Evolutionary conservation across 2,797 vertebrate species (phyloP).

Genomic region (Acanthurus lineatus): DNA sequence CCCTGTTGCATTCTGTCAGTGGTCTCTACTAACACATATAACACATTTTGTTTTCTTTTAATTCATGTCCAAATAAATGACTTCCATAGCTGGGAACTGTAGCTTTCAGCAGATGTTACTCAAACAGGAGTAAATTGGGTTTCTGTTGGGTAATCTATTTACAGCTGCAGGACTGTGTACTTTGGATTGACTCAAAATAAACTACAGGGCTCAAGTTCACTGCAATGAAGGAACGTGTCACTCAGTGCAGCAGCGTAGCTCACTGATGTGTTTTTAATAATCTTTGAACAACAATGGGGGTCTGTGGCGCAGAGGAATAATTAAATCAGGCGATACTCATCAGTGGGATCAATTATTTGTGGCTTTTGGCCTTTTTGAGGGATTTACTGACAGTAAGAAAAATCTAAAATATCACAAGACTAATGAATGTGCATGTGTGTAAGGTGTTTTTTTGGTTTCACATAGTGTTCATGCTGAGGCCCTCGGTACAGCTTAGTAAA

Average conservation of each 20-base stretch:
- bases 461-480: neutral
- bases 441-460: neutral
- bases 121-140: neutral
- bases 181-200: neutral
- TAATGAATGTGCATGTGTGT: neutral
- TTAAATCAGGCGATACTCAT: neutral
- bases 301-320: neutral
- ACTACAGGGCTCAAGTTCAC: neutral
- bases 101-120: conserved; percentile 1
- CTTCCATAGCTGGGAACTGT: neutral
- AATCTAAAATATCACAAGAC: neutral
- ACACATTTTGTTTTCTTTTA: neutral
- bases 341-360: neutral
- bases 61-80: neutral
- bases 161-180: neutral
- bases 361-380: conserved; percentile 4
- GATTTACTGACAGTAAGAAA: neutral
- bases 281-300: neutral
- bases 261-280: conserved; percentile 2
- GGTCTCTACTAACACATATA: neutral
- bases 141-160: neutral
- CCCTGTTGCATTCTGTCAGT: neutral
- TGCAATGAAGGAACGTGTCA: neutral
- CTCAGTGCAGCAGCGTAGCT: neutral
- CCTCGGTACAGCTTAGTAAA: neutral